These are phyloP conservation scores for Pantherophis guttatus DNA, from an alignment of 2,113 vertebrate species.

Conservation along the genomic window DNA sequence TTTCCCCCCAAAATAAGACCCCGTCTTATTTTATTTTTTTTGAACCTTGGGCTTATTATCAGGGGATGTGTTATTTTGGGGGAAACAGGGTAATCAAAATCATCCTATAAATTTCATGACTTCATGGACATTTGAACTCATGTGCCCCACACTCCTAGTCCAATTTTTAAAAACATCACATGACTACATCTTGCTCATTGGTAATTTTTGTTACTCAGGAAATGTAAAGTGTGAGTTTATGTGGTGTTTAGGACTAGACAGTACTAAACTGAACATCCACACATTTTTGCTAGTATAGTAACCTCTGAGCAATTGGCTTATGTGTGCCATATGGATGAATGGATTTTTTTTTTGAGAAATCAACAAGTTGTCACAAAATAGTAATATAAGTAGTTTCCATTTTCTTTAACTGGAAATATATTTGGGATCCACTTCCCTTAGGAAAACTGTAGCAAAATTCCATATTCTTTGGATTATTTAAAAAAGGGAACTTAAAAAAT, in stretches of 20 bases:
- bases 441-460: not conserved
- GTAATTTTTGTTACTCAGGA: not conserved
- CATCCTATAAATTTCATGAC: not conserved
- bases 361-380: not conserved
- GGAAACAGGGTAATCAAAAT: not conserved
- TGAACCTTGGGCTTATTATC: too few species aligned
- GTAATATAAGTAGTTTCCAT: not conserved
- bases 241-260: not conserved
- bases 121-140: not conserved
- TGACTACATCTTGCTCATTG: not conserved
- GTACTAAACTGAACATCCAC: not conserved
- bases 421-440: not conserved
- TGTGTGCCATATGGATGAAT: not conserved
- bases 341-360: not conserved
- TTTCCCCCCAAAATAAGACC: too few species aligned
- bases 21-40: too few species aligned
- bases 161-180: not conserved
- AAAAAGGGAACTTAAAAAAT: not conserved
- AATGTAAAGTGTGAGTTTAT: not conserved
- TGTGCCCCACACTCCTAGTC: not conserved
- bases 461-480: not conserved
- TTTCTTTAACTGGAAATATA: slow-evolving; percentile 4
- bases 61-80: too few species aligned
- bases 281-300: not conserved
- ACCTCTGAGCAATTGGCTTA: not conserved